phyloP scores from a whole-genome alignment of 2,888 invertebrate genomes.

The Andricus quercusramuli region DNA sequence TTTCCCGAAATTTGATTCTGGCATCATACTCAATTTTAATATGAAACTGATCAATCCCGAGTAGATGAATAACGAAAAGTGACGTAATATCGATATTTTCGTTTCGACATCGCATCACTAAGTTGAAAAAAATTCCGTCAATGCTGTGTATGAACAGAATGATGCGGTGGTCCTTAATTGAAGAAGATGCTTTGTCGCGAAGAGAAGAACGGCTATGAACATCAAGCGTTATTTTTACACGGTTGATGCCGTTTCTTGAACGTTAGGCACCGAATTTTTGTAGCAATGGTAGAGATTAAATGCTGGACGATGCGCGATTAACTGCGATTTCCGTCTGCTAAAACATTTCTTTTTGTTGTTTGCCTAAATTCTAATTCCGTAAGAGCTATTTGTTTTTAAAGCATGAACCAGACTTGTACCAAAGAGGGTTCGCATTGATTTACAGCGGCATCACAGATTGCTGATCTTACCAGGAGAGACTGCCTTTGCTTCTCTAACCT shows the following conservation, averaged over 20 bases:
- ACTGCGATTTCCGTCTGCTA: slow-evolving; percentile 13
- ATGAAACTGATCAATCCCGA: slow-evolving; percentile 10
- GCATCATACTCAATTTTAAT: neutral
- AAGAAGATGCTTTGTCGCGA: neutral
- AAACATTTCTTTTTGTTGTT: neutral
- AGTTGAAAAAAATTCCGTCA: neutral
- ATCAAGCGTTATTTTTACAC: slow-evolving; percentile 32
- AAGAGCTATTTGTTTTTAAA: slow-evolving; percentile 22
- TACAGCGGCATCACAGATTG: slow-evolving; percentile 46
- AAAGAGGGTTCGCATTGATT: slow-evolving; percentile 42
- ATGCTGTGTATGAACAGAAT: neutral
- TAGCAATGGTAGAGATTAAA: neutral
- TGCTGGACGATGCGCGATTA: slow-evolving; percentile 22
- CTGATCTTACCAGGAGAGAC: slow-evolving; percentile 41
- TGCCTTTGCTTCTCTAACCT: slow-evolving; percentile 45
- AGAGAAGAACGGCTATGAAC: slow-evolving; percentile 7
- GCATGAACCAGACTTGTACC: slow-evolving; percentile 28
- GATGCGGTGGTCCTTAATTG: neutral
- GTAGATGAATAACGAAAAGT: neutral
- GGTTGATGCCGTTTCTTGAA: slow-evolving; percentile 22
- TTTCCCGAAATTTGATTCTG: slow-evolving; percentile 19
- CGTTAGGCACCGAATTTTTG: slow-evolving; percentile 21
- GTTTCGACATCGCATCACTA: too few relatives aligned
- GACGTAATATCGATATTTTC: too few relatives aligned
- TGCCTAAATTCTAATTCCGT: slow-evolving; percentile 1